A percentile compares a stretch with the other conserved stretches of the same genome.
These are phyloP conservation scores for Scleropages formosus DNA, from an alignment of 2,797 vertebrate species.

Conservation along the genomic window DNA sequence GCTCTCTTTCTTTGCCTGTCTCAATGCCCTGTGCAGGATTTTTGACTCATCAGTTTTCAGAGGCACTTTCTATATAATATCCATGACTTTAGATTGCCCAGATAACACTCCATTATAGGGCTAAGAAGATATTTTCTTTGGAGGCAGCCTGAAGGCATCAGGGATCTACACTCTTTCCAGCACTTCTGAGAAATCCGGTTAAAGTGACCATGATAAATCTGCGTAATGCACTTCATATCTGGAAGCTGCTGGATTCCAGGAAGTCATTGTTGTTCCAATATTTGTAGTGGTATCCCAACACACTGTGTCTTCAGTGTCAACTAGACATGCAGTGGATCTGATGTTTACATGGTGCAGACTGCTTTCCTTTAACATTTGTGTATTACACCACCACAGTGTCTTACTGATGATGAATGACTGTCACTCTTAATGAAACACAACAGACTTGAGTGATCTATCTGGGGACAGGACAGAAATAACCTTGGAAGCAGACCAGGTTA, in stretches of 20 bases:
- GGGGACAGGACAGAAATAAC: background rate
- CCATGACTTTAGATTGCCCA: background rate
- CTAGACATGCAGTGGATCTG: background rate
- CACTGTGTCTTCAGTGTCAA: background rate
- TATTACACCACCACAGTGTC: background rate
- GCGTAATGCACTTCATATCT: no score
- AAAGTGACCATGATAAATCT: background rate
- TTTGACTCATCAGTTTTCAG: background rate
- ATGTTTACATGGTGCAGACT: background rate
- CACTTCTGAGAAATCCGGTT: background rate
- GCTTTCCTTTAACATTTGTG: slow-evolving; percentile 10
- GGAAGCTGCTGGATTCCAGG: no score
- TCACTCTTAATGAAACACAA: background rate
- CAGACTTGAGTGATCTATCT: background rate
- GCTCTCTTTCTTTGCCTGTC: background rate
- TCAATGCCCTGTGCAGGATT: background rate
- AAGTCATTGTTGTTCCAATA: no score
- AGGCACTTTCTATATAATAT: background rate
- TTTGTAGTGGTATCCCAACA: no score
- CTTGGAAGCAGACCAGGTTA: background rate
- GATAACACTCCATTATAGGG: no score
- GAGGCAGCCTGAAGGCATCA: background rate
- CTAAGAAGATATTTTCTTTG: background rate
- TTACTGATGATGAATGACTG: background rate
- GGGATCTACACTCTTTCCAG: background rate